Evolutionary conservation across 1,140 invertebrate genomes (phyloP).

Genomic region (Thalassaphorura encarpata): DNA sequence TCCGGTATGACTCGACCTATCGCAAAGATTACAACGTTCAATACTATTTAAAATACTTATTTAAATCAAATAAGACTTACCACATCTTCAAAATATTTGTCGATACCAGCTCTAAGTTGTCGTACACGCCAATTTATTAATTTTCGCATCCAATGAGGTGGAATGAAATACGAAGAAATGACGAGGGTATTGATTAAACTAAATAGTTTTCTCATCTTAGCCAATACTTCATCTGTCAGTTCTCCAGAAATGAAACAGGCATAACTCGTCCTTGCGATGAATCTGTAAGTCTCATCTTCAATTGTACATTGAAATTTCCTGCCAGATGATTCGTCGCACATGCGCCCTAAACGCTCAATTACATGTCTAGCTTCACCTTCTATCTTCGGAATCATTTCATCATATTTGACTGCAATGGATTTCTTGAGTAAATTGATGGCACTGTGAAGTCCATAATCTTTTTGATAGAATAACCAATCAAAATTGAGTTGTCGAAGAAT

Average conservation of each 20-base stretch:
- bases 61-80: too few relatives aligned
- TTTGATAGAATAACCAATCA: too few relatives aligned
- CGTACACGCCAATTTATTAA: not conserved
- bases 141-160: not conserved
- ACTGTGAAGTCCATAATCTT: too few relatives aligned
- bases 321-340: not conserved
- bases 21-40: too few relatives aligned
- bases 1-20: conserved; percentile 3
- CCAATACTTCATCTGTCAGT: conserved; percentile 3
- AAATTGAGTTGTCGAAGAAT: too few relatives aligned
- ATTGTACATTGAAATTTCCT: too few relatives aligned
- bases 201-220: not conserved
- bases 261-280: conserved; percentile 4
- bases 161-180: conserved; percentile 2
- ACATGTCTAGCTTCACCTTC: not conserved
- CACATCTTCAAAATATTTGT: conserved; percentile 1
- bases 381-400: conserved; percentile 7
- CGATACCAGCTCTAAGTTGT: not conserved
- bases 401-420: conserved; percentile 8
- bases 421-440: too few relatives aligned
- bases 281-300: too few relatives aligned
- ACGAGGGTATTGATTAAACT: not conserved
- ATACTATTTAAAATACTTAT: too few relatives aligned
- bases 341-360: not conserved
- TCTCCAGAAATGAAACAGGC: not conserved